Base-by-base conservation (phyloP, 2,888 invertebrate genomes). In the Sminthurinus aureus region DNA sequence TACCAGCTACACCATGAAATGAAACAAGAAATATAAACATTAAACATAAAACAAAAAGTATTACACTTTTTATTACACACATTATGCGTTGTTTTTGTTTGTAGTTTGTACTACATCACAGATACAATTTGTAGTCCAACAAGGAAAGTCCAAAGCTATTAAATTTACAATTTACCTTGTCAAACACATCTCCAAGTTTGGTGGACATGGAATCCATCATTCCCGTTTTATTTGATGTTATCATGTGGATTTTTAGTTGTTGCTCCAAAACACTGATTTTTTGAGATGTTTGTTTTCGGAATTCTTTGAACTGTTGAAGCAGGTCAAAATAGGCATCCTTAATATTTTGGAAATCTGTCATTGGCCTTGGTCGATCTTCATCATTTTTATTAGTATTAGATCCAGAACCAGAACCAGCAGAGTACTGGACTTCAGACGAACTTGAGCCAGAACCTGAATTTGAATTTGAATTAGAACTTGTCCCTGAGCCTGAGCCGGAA, bases 271-370 rank as follows among this genome's bases (percentile, higher is more conserved):
- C 58, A 20, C 69, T n/a, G 3, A 83, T 78, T 22, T 78, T 77
- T 51, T 78, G 77, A n/a, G 77, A 64, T n/a, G 67, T 69, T 8
- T 15, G 15, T 8, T 20, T 26, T 15, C 73, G 13, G 18, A 83
- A 83, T 50, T 83, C 83, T 67, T 83, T 83, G 50, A 83, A 83
- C 58, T 83, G 78, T 64, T 76, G 76, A 3, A 83, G 78, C 2
- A 83, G 51, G 58, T 83, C 83, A n/a, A 83, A 83, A 20, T 83
- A 83, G 12, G 83, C 83, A 26, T 83, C 83, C 64, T 83, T 83
- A n/a, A 83, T 83, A 38, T 78, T 83, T 52, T 83, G 83, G 71
- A 83, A 83, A 26, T 83, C 78, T 4, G 83, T 83, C 83, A 83
- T 78, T 11, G 83, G 83, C 8, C 83, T 50, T n/a, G 78, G 73